Evolutionary conservation across 2,113 vertebrate genomes (phyloP).

Genomic region (Ctenodactylus gundi): DNA sequence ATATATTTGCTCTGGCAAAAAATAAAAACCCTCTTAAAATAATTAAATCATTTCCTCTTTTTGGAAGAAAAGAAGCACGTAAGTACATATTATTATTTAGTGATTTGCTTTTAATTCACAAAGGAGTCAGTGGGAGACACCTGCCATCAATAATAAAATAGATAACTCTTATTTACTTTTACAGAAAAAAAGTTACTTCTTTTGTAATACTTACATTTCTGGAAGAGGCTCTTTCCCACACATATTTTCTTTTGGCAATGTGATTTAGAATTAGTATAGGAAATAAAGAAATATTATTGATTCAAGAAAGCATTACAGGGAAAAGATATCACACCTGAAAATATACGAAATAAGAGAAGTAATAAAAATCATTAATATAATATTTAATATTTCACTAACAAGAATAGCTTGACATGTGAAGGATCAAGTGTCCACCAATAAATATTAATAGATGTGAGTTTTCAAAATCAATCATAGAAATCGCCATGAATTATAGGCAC

Average conservation of each 20-base stretch:
- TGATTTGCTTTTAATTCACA: constrained; percentile 45
- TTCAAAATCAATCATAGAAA: background rate
- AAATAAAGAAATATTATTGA: background rate
- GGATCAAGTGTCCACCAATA: background rate
- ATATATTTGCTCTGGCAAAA: background rate
- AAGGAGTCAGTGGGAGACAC: background rate
- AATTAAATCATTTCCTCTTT: constrained; percentile 38
- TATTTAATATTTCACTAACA: background rate
- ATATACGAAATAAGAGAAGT: background rate
- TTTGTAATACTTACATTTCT: background rate
- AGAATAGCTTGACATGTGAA: background rate
- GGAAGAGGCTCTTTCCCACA: background rate
- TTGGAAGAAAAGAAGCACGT: background rate
- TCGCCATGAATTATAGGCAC: background rate
- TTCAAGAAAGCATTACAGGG: background rate
- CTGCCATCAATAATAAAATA: background rate
- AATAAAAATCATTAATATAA: background rate
- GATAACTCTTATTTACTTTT: background rate
- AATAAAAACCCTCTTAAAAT: too few relatives aligned
- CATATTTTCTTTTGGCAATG: background rate
- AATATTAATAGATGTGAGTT: background rate
- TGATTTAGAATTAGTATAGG: background rate
- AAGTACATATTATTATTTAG: constrained; percentile 54
- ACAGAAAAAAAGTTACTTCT: background rate
- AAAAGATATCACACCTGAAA: background rate